Conservation (phyloP, 2,113 vertebrate genomes). For the Mormyrus iriodes region DNA sequence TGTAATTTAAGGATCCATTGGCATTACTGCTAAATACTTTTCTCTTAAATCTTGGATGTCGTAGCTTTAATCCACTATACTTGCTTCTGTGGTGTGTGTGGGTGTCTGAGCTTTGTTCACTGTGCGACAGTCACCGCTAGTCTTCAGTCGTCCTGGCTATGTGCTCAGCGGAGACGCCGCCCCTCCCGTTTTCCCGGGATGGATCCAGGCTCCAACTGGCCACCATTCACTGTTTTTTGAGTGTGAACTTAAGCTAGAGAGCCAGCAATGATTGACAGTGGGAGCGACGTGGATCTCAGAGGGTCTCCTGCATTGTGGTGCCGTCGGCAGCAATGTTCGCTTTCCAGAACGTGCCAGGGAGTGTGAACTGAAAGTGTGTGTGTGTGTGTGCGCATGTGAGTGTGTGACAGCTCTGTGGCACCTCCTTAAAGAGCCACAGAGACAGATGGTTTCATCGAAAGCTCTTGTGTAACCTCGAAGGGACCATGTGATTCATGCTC, state of each 20-base stretch:
- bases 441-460: not conserved
- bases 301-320: not conserved
- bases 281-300: not conserved
- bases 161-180: not conserved
- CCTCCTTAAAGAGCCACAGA: not conserved
- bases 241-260: not conserved
- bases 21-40: not conserved
- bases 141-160: not conserved
- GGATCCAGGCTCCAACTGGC: not conserved
- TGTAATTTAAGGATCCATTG: not conserved
- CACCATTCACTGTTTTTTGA: not conserved
- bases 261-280: not conserved
- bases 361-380: not conserved
- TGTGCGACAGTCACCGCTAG: not conserved
- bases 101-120: constrained; percentile 11
- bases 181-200: not conserved
- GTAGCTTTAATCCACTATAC: not conserved
- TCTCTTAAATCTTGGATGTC: not conserved
- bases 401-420: not conserved
- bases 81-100: constrained; percentile 1
- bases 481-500: not conserved
- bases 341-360: not conserved
- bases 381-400: not conserved
- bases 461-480: not conserved
- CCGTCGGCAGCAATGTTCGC: not conserved